These are phyloP conservation scores for Bombyx mandarina DNA, from an alignment of 1,140 invertebrate genomes.

Conservation along the genomic window DNA sequence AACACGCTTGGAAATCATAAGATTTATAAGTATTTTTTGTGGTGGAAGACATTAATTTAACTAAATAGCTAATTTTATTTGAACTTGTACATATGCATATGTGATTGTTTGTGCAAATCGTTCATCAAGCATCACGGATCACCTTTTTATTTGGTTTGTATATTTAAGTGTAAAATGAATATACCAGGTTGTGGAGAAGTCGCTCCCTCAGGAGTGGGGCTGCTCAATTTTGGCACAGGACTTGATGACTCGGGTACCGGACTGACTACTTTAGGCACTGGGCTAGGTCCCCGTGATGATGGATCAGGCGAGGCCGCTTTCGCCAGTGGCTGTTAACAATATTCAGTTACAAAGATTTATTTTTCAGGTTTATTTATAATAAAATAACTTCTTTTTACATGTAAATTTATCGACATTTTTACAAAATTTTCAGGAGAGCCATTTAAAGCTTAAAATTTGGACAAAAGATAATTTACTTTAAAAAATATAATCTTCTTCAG, in stretches of 20 bases:
- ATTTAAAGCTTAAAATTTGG: not conserved
- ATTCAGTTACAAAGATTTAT: not conserved
- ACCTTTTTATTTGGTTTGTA: not conserved
- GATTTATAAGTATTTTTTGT: not conserved
- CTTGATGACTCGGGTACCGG: not conserved
- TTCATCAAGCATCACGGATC: too few species aligned
- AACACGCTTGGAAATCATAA: not conserved
- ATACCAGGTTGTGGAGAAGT: constrained; percentile 16
- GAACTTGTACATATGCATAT: too few species aligned
- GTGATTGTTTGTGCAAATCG: too few species aligned
- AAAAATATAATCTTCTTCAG: too few species aligned
- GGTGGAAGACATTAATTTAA: too few species aligned
- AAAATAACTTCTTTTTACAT: too few species aligned
- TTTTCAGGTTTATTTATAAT: too few species aligned
- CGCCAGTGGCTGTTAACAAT: constrained; percentile 7
- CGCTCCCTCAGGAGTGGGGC: constrained; percentile 5
- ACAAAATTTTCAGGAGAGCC: not conserved
- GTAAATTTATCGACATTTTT: too few species aligned
- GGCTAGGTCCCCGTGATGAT: constrained; percentile 18
- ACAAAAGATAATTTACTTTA: too few species aligned
- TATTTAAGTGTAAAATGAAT: not conserved
- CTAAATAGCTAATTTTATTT: too few species aligned
- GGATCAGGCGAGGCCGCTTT: constrained; percentile 14
- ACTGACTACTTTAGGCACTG: constrained; percentile 4
- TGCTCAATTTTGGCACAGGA: not conserved